Conservation (phyloP, 2,888 invertebrate species). For the Brachypalpus laphriformis region DNA sequence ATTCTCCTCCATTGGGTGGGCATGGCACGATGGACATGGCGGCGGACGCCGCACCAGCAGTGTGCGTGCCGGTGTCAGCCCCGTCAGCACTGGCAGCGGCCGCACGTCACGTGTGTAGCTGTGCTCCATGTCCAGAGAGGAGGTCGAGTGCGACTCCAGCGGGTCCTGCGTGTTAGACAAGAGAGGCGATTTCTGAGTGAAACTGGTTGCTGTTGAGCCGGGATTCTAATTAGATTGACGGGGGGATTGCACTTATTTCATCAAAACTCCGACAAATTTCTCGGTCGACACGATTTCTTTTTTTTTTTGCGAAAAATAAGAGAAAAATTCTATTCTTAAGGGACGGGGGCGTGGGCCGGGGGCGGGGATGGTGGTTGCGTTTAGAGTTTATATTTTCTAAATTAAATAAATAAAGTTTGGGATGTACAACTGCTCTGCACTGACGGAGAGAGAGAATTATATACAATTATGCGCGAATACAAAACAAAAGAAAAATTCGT, state of each 20-base stretch:
- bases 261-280: slow-evolving; percentile 6
- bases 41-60: slow-evolving; percentile 81
- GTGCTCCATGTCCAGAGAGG: slow-evolving; percentile 85
- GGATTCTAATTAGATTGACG: too few species aligned
- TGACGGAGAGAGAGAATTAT: slow-evolving; percentile 27
- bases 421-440: slow-evolving; percentile 6
- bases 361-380: too few species aligned
- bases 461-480: slow-evolving; percentile 58
- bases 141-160: slow-evolving; percentile 11
- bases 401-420: slow-evolving; percentile 46
- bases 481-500: slow-evolving; percentile 42
- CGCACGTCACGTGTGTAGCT: slow-evolving; percentile 87
- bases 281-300: too few species aligned
- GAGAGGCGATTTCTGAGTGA: too few species aligned
- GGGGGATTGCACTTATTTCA: slow-evolving; percentile 4
- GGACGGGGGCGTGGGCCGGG: too few species aligned
- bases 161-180: slow-evolving; percentile 39
- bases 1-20: slow-evolving; percentile 80
- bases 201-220: too few species aligned
- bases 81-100: slow-evolving; percentile 78
- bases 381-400: slow-evolving; percentile 33
- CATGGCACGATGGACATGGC: slow-evolving; percentile 82
- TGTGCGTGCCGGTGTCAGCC: slow-evolving; percentile 79
- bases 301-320: not conserved
- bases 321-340: slow-evolving; percentile 10